Percentiles rank a stretch among this genome's conserved stretches.
phyloP scores from a whole-genome alignment of 2,888 invertebrate genomes.

The Pollenia labialis region DNA sequence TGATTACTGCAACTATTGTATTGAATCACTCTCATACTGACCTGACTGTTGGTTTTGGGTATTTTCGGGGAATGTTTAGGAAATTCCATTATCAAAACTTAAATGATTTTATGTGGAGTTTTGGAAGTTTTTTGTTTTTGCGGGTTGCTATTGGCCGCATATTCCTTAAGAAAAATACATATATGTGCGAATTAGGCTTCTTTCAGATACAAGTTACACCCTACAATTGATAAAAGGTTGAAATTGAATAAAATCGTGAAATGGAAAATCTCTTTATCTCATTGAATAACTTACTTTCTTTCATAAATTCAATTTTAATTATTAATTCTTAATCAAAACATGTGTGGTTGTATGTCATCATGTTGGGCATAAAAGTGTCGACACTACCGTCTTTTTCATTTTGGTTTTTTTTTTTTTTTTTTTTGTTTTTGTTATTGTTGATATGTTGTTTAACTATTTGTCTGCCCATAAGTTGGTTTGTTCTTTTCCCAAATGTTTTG shows the following conservation, averaged over 20 bases:
- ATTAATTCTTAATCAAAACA: neutral
- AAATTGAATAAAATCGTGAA: neutral
- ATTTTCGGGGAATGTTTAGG: conserved; percentile 34
- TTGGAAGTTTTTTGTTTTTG: conserved; percentile 23
- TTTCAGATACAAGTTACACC: neutral
- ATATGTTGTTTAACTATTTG: conserved; percentile 39
- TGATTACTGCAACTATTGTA: conserved; percentile 56
- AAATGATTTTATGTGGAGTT: conserved; percentile 55
- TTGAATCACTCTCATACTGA: neutral
- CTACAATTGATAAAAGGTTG: neutral
- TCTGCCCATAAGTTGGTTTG: conserved; percentile 23
- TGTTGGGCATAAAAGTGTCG: conserved; percentile 10
- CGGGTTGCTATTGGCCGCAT: conserved; percentile 19
- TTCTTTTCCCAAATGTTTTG: conserved; percentile 50
- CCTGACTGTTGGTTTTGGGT: neutral
- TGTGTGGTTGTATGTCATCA: neutral
- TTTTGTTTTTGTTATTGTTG: conserved; percentile 35
- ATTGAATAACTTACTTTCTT: too few relatives aligned
- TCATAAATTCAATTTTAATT: too few relatives aligned
- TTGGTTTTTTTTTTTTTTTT: conserved; percentile 31
- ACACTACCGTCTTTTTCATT: conserved; percentile 9
- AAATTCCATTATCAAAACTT: conserved; percentile 57
- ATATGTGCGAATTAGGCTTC: conserved; percentile 16
- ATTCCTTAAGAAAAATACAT: conserved; percentile 40
- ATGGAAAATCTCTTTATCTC: too few relatives aligned